phyloP scores from a whole-genome alignment of 2,797 vertebrate species.

The Nyctibius grandis region DNA sequence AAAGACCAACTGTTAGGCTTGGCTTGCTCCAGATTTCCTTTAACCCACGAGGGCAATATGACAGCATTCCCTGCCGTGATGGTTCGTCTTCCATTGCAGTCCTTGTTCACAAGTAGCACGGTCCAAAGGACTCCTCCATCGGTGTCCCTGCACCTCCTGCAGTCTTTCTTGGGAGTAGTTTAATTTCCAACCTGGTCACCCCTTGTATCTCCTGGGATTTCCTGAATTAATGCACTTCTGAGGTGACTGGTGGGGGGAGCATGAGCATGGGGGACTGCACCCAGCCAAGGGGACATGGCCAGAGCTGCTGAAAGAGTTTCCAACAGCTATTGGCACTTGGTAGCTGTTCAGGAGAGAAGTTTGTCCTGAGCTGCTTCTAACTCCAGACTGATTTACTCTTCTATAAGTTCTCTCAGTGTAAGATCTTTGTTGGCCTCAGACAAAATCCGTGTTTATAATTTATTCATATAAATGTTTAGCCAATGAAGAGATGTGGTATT shows the following conservation, averaged over 20 bases:
- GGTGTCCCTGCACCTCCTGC: background rate
- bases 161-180: background rate
- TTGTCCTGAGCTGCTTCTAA: background rate
- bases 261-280: too few species aligned
- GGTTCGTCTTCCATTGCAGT: background rate
- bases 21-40: background rate
- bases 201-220: background rate
- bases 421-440: background rate
- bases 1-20: background rate
- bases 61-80: background rate
- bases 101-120: background rate
- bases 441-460: background rate
- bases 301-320: background rate
- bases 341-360: background rate
- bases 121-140: background rate
- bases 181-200: background rate
- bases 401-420: background rate
- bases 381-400: background rate
- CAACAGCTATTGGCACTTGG: background rate
- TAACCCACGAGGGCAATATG: background rate
- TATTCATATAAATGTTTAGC: constrained; percentile 20
- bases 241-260: background rate
- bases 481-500: constrained; percentile 9
- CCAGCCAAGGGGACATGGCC: background rate
- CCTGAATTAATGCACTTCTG: background rate